Percentiles rank a stretch among this genome's conserved stretches.
phyloP scores from a whole-genome alignment of 2,888 invertebrate species.

The Caenorhabditis drosophilae region DNA sequence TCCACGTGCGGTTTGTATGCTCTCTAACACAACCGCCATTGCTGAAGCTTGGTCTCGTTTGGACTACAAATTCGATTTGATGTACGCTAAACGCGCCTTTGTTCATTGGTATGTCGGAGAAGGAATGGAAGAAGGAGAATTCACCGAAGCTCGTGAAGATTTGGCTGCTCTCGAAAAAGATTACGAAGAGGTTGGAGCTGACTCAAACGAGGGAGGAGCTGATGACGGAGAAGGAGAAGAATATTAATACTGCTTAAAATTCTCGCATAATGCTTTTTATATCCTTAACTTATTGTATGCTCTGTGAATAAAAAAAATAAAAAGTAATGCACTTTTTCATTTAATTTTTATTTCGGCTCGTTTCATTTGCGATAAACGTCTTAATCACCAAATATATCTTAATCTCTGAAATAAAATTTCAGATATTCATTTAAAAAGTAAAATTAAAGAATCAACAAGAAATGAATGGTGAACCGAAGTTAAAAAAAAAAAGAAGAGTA shows the following conservation, averaged over 20 bases:
- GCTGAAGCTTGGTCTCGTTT: constrained; percentile 84
- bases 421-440: no score
- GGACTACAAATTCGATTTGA: constrained; percentile 79
- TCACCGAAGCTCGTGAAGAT: constrained; percentile 67
- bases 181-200: constrained; percentile 57
- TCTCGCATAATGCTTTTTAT: no score
- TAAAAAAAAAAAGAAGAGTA: no score
- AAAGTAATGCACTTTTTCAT: no score
- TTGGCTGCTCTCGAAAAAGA: constrained; percentile 62
- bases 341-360: no score
- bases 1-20: constrained; percentile 82
- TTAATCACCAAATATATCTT: no score
- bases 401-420: no score
- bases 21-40: constrained; percentile 89
- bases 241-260: constrained; percentile 20
- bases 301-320: no score
- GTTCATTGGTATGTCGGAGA: constrained; percentile 72
- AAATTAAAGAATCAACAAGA: no score
- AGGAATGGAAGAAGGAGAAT: constrained; percentile 69
- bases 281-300: no score
- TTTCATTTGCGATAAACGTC: no score
- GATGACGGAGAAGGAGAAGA: constrained; percentile 40
- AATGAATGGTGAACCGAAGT: no score
- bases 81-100: constrained; percentile 77
- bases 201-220: constrained; percentile 50